A percentile compares a stretch with the other conserved stretches of the same genome.
Evolutionary conservation across 2,113 vertebrate species (phyloP).

Genomic region (Stegostoma tigrinum): DNA sequence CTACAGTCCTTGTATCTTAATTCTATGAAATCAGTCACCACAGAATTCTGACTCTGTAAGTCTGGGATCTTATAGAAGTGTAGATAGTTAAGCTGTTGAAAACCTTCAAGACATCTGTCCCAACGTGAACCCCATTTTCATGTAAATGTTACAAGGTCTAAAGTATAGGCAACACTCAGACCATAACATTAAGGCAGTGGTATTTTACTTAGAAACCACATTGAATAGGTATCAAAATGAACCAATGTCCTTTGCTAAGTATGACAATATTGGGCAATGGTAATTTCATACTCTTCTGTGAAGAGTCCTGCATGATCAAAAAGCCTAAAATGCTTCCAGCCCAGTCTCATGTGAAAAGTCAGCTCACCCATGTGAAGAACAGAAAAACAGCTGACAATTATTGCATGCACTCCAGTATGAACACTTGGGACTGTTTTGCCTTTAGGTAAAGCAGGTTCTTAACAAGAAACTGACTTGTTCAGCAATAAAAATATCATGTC

Average conservation of each 20-base stretch:
- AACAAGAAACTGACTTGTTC: not conserved
- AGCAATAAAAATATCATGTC: not conserved
- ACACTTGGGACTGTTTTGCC: not conserved
- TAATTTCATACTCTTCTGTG: not conserved
- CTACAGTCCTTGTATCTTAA: too few relatives aligned
- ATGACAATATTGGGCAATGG: not conserved
- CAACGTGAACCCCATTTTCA: too few relatives aligned
- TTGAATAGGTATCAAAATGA: too few relatives aligned
- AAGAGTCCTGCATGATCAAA: not conserved
- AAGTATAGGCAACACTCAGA: too few relatives aligned
- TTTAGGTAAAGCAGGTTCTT: not conserved
- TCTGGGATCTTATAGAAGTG: too few relatives aligned
- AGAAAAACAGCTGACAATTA: not conserved
- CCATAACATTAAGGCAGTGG: too few relatives aligned
- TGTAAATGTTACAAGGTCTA: too few relatives aligned
- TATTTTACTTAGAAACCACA: too few relatives aligned
- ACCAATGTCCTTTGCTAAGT: not conserved
- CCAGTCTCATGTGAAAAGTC: not conserved
- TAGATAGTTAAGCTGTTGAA: too few relatives aligned
- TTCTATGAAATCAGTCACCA: too few relatives aligned
- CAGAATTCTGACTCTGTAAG: too few relatives aligned
- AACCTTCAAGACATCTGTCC: too few relatives aligned
- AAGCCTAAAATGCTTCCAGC: not conserved
- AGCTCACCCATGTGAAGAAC: not conserved
- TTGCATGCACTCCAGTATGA: not conserved